Base-by-base conservation (phyloP, 1,140 invertebrate genomes). In the Ceratosolen fusciceps region DNA sequence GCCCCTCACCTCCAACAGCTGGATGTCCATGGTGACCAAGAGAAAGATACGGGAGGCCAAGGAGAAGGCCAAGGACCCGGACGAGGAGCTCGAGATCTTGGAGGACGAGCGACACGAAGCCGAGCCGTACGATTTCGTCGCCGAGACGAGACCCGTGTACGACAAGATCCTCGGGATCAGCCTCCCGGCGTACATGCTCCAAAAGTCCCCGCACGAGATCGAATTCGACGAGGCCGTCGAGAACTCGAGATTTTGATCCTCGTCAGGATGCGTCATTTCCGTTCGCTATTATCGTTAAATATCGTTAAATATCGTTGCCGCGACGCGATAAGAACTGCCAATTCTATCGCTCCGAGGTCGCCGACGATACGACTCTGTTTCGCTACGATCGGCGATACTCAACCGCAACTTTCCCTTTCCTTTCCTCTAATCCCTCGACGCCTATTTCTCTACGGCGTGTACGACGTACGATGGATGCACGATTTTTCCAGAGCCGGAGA, bases 111-210 rank as follows among this genome's bases (percentile, higher is more conserved):
- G 75, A 0, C 80, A 81, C 12, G 85, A 86, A 47, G 84, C 78
- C 1, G 87, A 88, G 21, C 86, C 89, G 0, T 88, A 91, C 26
- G 91, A 90, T 24, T 90, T 87, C 74, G 88, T 92, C 82, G 91
- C 92, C 19, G 94, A 95, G 84, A 94, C 93, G 0, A 88, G 91
- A 83, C 91, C 93, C 1, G 88, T 90, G 39, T 95, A 93, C 81
- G 93, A 94, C 81, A 92, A 92, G 75, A 83, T 88, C 24, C 90
- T 94, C 29, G 93, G 93, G 26, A 90, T 94, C 8, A 91, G 92
- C 21, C 86, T 95, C 54, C 94, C 94, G 0, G 91, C 91, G 77
- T 95, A 92, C 83, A 94, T 95, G 93, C 83, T 94, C 37, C 88
- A 91, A 52, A 92, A 91, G 84, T 93, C 93, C 37, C 93, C 94